Conservation (phyloP, 2,113 vertebrate genomes). For the Pontoporia blainvillei region DNA sequence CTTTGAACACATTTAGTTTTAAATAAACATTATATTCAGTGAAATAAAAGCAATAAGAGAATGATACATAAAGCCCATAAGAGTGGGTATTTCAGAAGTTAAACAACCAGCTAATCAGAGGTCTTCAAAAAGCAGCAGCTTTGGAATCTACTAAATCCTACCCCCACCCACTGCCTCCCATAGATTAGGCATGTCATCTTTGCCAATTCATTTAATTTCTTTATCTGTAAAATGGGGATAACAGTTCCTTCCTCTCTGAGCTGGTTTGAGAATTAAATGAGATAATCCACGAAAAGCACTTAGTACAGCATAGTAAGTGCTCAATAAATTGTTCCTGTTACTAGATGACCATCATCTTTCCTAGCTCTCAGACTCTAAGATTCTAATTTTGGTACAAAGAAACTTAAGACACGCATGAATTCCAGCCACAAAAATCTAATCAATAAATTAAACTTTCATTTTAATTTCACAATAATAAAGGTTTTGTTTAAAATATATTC, state of each 20-base stretch:
- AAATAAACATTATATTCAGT: background rate
- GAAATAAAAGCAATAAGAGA: background rate
- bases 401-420: background rate
- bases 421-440: background rate
- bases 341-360: background rate
- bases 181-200: background rate
- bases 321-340: background rate
- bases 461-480: background rate
- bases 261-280: background rate
- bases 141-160: background rate
- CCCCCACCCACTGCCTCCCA: accelerated
- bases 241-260: background rate
- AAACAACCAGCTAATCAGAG: background rate
- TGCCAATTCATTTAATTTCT: background rate
- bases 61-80: background rate
- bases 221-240: background rate
- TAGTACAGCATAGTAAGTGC: background rate
- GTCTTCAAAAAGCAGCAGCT: background rate
- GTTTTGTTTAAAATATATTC: constrained; percentile 26
- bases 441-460: background rate
- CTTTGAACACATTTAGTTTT: background rate
- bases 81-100: background rate
- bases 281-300: background rate
- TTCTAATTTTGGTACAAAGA: background rate
- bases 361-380: background rate